Base-by-base conservation (phyloP, 1,140 invertebrate genomes). In the Papilio polyxenes region DNA sequence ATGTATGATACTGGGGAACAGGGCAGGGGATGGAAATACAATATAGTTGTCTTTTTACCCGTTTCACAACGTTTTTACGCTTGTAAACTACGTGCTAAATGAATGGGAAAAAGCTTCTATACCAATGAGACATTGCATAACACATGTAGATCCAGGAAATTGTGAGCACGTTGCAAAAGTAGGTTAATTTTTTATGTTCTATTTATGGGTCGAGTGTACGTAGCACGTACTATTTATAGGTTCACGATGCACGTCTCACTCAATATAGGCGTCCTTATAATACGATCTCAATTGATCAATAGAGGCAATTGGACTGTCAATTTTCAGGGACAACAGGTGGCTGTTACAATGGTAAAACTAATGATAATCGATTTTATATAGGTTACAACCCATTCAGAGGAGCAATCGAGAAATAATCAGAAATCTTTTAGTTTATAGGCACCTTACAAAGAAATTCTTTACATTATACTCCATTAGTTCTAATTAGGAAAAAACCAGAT, bases 151-250 rank as follows among this genome's bases (percentile, higher is more conserved):
- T 72, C 31, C 65, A 72, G 65, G 65, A 37, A 72, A 72, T 72
- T 72, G 65, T 72, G 65, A 72, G 31, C 65, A 72, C 13, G 65
- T 72, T 72, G 65, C 31, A 37, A 37, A 72, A 72, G 31, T 72
- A 72, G 65, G 65, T 72, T 72, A 72, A 72, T 72, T 72, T 72
- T 72, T 72, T 72, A 72, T 72, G 65, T 72, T 72, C 31, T 72
- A 72, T 72, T 37, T 37, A 72, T 40, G 62, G 31, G 20, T 65
- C 23, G 10, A 37, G 31, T 37, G 31, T 72, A 37, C 31, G 65
- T 37, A 31, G 13, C 13, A 15, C 65, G 6, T 13, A 37, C 65
- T 72, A 72, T 72, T 72, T 72, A 72, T 37, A 72, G 37, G 13
- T 37, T 37, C 13, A 37, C 8, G 6, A 72, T 23, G 31, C 65